A percentile compares a stretch with the other conserved stretches of the same genome.
Conservation (phyloP, 2,797 vertebrate species). For the Peromyscus eremicus region DNA sequence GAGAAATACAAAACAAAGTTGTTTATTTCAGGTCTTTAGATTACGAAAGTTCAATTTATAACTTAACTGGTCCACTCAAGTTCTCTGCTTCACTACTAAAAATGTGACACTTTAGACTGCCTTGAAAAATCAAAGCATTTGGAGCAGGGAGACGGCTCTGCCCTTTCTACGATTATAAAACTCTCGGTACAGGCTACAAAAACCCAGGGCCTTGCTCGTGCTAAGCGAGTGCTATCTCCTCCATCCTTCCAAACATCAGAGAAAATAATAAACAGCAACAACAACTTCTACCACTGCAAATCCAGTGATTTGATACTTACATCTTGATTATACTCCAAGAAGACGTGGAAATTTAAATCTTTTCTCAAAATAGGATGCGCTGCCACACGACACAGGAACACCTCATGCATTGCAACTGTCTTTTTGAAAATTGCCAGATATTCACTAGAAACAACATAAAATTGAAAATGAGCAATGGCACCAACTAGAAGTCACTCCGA, state of each 20-base stretch:
- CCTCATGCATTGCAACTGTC: conserved; percentile 99
- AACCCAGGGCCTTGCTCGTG: background rate
- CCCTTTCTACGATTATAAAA: background rate
- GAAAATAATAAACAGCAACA: conserved; percentile 34
- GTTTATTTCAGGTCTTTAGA: background rate
- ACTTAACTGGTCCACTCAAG: conserved; percentile 54
- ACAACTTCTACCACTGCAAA: conserved; percentile 51
- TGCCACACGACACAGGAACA: conserved; percentile 98
- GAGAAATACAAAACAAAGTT: background rate
- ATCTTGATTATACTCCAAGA: conserved; percentile 99
- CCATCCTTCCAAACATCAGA: conserved; percentile 48
- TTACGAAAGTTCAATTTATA: background rate
- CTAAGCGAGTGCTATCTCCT: background rate
- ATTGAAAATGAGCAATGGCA: conserved; percentile 65
- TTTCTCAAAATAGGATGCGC: conserved; percentile 98
- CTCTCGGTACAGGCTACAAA: background rate
- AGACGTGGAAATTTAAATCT: conserved; percentile 99
- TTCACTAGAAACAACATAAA: conserved; percentile 90
- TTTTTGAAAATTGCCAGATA: conserved; percentile 99
- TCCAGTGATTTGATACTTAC: conserved; percentile 89
- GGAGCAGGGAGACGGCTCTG: background rate
- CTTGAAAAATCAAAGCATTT: conserved; percentile 41
- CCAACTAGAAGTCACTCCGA: conserved; percentile 46
- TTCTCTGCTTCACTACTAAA: background rate
- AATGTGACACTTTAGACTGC: conserved; percentile 42